phyloP scores from a whole-genome alignment of 2,113 vertebrate species.

The Antennarius striatus region DNA sequence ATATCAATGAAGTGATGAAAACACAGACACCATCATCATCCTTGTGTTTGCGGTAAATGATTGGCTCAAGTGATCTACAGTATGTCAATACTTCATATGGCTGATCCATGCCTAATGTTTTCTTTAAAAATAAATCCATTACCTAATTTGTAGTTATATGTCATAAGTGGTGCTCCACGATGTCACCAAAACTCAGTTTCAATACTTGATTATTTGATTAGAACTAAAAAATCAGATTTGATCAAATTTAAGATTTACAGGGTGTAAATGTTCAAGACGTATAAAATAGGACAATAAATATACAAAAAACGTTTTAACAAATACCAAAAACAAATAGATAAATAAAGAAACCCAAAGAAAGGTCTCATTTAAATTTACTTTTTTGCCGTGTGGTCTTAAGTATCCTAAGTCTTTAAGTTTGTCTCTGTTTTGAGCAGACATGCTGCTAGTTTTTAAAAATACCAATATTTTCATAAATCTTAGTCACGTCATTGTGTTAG shows the following conservation, averaged over 20 bases:
- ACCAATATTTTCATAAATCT: neutral
- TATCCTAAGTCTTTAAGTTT: neutral
- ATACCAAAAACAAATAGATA: conserved; percentile 21
- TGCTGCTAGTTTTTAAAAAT: neutral
- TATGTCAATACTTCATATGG: conserved; percentile 15
- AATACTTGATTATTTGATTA: neutral
- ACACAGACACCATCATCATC: conserved; percentile 32
- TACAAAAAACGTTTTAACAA: conserved; percentile 9
- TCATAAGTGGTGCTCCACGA: too few relatives aligned
- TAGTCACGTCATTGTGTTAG: too few relatives aligned
- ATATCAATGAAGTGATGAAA: neutral
- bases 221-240: neutral
- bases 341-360: conserved; percentile 43
- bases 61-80: conserved; percentile 11
- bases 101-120: neutral
- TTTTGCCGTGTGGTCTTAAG: neutral
- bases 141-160: too few relatives aligned
- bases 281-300: neutral
- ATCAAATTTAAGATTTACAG: too few relatives aligned
- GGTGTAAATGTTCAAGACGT: neutral
- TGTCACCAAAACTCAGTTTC: too few relatives aligned
- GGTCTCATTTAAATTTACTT: neutral
- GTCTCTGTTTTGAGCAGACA: neutral
- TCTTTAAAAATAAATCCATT: too few relatives aligned
- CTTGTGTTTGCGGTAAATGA: conserved; percentile 21